Percentiles rank a stretch among this genome's conserved stretches.
These are phyloP conservation scores for Oxycera nigricornis DNA, from an alignment of 2,888 invertebrate species.

Conservation along the genomic window DNA sequence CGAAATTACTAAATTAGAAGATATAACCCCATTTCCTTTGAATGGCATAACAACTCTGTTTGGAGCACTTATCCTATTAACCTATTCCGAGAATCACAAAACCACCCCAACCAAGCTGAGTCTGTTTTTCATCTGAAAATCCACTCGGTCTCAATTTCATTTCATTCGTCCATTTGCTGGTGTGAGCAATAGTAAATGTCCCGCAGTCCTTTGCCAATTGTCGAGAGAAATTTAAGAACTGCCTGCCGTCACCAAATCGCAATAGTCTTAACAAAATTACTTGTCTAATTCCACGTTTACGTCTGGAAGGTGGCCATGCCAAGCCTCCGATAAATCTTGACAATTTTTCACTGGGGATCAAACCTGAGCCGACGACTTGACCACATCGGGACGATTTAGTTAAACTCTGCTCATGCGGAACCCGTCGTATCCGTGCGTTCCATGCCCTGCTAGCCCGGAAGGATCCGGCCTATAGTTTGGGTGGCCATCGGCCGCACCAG, in stretches of 20 bases:
- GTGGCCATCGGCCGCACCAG: neutral
- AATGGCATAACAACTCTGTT: neutral
- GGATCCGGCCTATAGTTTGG: neutral
- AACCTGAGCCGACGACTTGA: constrained; percentile 35
- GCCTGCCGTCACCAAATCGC: neutral
- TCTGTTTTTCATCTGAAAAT: constrained; percentile 23
- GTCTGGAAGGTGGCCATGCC: constrained; percentile 14
- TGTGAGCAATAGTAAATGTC: too few relatives aligned
- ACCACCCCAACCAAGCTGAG: neutral
- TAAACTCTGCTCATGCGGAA: constrained; percentile 31
- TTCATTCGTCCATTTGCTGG: neutral
- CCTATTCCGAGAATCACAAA: constrained; percentile 3
- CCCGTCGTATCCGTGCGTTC: neutral
- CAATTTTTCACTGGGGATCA: constrained; percentile 45
- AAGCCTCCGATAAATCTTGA: constrained; percentile 28
- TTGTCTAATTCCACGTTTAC: constrained; percentile 27
- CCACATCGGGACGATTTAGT: constrained; percentile 40
- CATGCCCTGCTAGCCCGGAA: neutral
- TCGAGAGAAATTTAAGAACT: neutral
- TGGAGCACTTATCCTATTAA: constrained; percentile 6
- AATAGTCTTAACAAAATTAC: constrained; percentile 34
- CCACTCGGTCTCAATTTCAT: constrained; percentile 2
- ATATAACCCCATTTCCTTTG: neutral
- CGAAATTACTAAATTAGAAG: neutral
- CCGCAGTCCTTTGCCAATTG: neutral